These are phyloP conservation scores for Bicyclus anynana DNA, from an alignment of 1,140 invertebrate genomes.

Conservation along the genomic window DNA sequence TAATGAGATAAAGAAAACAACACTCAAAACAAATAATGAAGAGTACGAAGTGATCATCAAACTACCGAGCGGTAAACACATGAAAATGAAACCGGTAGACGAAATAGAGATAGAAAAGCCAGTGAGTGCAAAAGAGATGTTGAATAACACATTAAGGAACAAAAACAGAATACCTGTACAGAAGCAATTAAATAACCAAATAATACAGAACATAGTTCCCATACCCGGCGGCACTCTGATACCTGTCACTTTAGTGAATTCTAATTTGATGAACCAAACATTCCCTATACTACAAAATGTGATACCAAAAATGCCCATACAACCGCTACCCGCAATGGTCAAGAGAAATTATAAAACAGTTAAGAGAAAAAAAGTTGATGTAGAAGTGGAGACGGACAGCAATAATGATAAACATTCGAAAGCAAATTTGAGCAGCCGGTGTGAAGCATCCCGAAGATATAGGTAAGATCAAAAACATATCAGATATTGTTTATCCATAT, in stretches of 20 bases:
- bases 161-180: constrained; percentile 27
- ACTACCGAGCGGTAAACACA: constrained; percentile 50
- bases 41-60: constrained; percentile 61
- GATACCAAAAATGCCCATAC: constrained; percentile 44
- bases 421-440: constrained; percentile 28
- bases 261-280: not conserved
- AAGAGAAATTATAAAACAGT: constrained; percentile 25
- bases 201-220: constrained; percentile 33
- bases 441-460: constrained; percentile 59
- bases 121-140: constrained; percentile 46
- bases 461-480: too few relatives aligned
- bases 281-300: constrained; percentile 9
- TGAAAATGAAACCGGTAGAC: constrained; percentile 55
- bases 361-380: constrained; percentile 27
- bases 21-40: constrained; percentile 6
- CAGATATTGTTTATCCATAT: too few relatives aligned
- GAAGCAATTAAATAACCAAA: constrained; percentile 19
- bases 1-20: constrained; percentile 17
- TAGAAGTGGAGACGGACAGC: not conserved
- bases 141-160: constrained; percentile 47
- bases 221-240: constrained; percentile 46
- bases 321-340: constrained; percentile 21
- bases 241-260: constrained; percentile 49
- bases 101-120: constrained; percentile 33
- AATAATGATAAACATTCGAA: not conserved